A percentile compares a stretch with the other conserved stretches of the same genome.
These are phyloP conservation scores for Nesidiocoris tenuis DNA, from an alignment of 2,888 invertebrate genomes.

Conservation along the genomic window DNA sequence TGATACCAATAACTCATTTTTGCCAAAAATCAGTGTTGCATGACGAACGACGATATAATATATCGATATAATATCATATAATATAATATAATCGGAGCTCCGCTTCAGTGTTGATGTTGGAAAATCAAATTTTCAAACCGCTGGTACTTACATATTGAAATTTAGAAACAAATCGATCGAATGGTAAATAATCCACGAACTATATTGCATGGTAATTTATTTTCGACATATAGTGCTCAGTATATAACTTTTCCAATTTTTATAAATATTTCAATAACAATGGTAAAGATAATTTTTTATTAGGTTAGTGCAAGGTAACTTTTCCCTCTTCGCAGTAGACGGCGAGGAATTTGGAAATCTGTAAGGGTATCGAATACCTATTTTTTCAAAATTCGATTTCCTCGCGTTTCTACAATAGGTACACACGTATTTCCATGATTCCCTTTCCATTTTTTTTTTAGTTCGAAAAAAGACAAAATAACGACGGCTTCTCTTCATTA, in stretches of 20 bases:
- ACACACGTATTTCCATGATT: neutral
- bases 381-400: neutral
- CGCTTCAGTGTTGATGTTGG: no score
- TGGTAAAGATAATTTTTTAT: neutral
- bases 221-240: neutral
- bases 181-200: no score
- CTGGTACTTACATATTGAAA: neutral
- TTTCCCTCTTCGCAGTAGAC: neutral
- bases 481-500: neutral
- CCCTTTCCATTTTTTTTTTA: no score
- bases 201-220: neutral
- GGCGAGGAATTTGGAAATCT: neutral
- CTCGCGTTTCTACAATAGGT: neutral
- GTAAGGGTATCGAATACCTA: no score
- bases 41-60: no score
- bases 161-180: neutral
- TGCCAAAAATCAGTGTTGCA: no score
- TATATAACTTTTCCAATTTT: neutral
- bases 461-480: no score
- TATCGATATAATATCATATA: no score
- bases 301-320: neutral
- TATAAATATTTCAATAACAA: neutral
- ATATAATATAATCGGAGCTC: no score
- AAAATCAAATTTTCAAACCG: no score
- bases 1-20: no score